These are phyloP conservation scores for Drosophila pandora DNA, from an alignment of 1,140 invertebrate genomes.

Conservation along the genomic window DNA sequence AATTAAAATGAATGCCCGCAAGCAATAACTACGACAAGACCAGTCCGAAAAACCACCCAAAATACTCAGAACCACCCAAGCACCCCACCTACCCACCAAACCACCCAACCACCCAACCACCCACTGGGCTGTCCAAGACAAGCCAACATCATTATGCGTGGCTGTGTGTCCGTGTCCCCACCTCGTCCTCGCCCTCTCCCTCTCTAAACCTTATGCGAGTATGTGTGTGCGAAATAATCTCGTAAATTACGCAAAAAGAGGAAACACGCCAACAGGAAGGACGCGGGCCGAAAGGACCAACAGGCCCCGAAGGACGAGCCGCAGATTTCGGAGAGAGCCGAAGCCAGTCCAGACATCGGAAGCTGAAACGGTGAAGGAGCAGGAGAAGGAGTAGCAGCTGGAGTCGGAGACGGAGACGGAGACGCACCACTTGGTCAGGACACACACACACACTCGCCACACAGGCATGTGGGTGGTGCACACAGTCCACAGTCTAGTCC, in stretches of 20 bases:
- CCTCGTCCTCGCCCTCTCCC: constrained; percentile 1
- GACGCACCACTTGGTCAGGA: constrained; percentile 53
- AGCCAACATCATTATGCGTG: constrained; percentile 81
- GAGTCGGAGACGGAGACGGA: constrained; percentile 29
- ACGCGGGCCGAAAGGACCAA: constrained; percentile 12
- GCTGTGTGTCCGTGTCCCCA: constrained; percentile 65
- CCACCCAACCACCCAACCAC: constrained; percentile 9
- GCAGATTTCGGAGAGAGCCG: constrained; percentile 16
- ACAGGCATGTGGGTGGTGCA: constrained; percentile 15
- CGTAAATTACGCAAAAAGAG: constrained; percentile 80
- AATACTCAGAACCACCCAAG: constrained; percentile 13
- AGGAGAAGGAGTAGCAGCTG: neutral
- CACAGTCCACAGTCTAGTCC: constrained; percentile 25
- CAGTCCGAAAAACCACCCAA: constrained; percentile 19
- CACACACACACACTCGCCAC: constrained; percentile 1
- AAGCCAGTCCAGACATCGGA: constrained; percentile 17
- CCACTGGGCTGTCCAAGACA: constrained; percentile 69
- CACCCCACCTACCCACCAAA: constrained; percentile 8
- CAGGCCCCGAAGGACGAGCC: constrained; percentile 14
- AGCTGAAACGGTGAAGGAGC: constrained; percentile 6
- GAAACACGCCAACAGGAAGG: constrained; percentile 59
- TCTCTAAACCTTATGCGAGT: constrained; percentile 42
- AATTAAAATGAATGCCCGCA: constrained; percentile 83
- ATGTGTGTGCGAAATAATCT: constrained; percentile 80
- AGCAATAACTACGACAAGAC: constrained; percentile 80